These are phyloP conservation scores for Tympanuchus pallidicinctus DNA, from an alignment of 2,113 vertebrate species.

Conservation along the genomic window DNA sequence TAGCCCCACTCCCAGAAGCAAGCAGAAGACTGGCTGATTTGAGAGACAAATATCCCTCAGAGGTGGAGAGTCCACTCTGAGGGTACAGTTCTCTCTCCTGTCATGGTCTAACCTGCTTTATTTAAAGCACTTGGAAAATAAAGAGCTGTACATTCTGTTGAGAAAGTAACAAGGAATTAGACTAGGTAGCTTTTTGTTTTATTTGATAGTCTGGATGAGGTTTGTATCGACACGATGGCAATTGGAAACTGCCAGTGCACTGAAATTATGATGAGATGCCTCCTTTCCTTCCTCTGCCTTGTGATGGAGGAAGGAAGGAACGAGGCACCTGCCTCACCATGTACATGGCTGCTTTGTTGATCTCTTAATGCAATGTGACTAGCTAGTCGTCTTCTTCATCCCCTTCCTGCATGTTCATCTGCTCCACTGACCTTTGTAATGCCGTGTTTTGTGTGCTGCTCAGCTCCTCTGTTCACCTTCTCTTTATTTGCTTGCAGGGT, in stretches of 20 bases:
- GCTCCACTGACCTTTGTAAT: not conserved
- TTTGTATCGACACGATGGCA: not conserved
- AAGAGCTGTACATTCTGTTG: not conserved
- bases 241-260: not conserved
- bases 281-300: not conserved
- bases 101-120: not conserved
- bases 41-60: not conserved
- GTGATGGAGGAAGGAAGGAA: not conserved
- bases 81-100: not conserved
- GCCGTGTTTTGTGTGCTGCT: not conserved
- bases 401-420: not conserved
- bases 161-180: not conserved
- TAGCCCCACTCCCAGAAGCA: not conserved
- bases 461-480: not conserved
- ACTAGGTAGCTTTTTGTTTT: not conserved
- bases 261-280: not conserved
- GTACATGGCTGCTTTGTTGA: accelerated
- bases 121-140: not conserved
- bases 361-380: not conserved
- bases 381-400: not conserved
- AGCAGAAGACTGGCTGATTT: not conserved
- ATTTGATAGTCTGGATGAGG: not conserved
- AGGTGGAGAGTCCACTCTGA: not conserved
- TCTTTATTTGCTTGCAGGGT: slow-evolving; percentile 27
- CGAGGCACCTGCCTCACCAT: not conserved